phyloP scores from a whole-genome alignment of 2,113 vertebrate genomes.

The Mola mola region DNA sequence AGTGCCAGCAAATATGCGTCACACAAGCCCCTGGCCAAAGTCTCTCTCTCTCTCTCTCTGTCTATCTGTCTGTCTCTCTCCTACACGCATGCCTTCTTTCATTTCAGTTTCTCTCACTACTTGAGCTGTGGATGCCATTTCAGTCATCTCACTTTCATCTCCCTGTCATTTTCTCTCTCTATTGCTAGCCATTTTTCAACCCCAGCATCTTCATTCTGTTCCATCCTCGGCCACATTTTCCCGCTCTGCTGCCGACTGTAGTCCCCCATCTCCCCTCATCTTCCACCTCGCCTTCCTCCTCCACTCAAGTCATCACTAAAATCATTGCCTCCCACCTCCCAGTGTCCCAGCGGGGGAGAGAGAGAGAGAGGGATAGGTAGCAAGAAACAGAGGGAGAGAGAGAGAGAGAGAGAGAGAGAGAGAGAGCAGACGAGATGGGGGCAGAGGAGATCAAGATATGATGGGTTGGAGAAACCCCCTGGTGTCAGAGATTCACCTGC shows the following conservation, averaged over 20 bases:
- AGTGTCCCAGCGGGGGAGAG: constrained; percentile 49
- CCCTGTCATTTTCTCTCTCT: constrained; percentile 28
- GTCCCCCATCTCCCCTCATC: constrained; percentile 61
- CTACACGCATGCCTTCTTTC: constrained; percentile 15
- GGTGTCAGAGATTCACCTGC: constrained; percentile 75
- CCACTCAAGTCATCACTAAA: constrained; percentile 71
- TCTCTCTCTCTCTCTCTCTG: constrained; percentile 25
- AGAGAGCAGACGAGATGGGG: constrained; percentile 45
- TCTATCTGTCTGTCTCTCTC: constrained; percentile 46
- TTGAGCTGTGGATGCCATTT: constrained; percentile 44
- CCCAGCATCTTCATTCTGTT: constrained; percentile 37
- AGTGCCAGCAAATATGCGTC: constrained; percentile 64
- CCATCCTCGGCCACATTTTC: constrained; percentile 35
- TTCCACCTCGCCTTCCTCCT: constrained; percentile 22
- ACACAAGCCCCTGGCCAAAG: constrained; percentile 59
- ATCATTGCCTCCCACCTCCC: constrained; percentile 69
- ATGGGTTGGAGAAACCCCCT: constrained; percentile 73
- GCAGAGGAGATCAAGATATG: constrained; percentile 56
- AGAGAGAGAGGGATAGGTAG: constrained; percentile 19
- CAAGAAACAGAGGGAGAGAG: constrained; percentile 32
- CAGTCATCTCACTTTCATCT: constrained; percentile 45
- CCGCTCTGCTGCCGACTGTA: constrained; percentile 54
- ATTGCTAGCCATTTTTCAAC: constrained; percentile 27
- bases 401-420: constrained; percentile 19
- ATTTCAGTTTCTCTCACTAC: constrained; percentile 29